Conservation (phyloP, 2,113 vertebrate species). For the Lophura nycthemera region DNA sequence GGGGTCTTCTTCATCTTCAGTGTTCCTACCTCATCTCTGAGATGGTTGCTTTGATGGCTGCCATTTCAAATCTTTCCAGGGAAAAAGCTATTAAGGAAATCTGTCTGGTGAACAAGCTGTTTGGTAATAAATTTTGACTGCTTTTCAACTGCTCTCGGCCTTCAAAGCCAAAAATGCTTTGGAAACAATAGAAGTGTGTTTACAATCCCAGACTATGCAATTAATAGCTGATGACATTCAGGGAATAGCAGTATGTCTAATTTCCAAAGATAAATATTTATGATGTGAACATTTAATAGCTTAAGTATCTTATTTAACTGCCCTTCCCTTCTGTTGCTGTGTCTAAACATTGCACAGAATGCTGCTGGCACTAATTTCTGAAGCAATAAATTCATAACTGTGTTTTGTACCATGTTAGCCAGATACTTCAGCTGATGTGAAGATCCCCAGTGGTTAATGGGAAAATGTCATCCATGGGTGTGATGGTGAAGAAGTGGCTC, state of each 20-base stretch:
- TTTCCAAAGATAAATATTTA: slow-evolving; percentile 40
- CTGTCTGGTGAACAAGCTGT: neutral
- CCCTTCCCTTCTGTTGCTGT: neutral
- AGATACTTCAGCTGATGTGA: neutral
- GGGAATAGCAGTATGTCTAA: neutral
- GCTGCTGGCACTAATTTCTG: neutral
- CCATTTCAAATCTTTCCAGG: slow-evolving; percentile 37
- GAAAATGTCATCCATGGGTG: neutral
- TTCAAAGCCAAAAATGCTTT: neutral
- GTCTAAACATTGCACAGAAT: neutral
- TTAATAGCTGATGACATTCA: slow-evolving; percentile 49
- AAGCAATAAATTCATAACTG: neutral
- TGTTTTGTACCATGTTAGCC: neutral
- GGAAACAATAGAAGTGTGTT: slow-evolving; percentile 8
- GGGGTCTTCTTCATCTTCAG: neutral
- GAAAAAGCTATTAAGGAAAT: slow-evolving; percentile 29
- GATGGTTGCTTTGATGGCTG: neutral
- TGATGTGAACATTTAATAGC: slow-evolving; percentile 17
- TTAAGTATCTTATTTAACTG: slow-evolving; percentile 37
- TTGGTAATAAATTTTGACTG: slow-evolving; percentile 50
- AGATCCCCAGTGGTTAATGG: neutral
- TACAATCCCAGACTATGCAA: slow-evolving; percentile 7
- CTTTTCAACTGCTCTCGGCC: slow-evolving; percentile 23
- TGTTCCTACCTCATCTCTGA: slow-evolving; percentile 35
- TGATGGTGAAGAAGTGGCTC: neutral